These are phyloP conservation scores for Gymnothorax reevesii DNA, from an alignment of 2,797 vertebrate genomes.

Conservation along the genomic window DNA sequence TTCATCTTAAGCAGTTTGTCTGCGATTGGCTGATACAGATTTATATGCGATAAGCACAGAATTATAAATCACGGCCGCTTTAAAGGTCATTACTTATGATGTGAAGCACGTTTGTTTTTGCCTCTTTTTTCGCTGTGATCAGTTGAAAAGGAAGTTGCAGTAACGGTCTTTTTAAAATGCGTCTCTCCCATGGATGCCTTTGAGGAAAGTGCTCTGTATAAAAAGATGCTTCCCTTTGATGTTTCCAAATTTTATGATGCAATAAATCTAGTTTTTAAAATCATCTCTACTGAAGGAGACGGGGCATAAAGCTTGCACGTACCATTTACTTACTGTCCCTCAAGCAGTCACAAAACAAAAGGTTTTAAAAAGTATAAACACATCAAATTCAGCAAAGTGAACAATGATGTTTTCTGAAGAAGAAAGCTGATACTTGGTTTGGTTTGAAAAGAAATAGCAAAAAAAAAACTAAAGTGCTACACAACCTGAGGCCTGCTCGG, in stretches of 20 bases:
- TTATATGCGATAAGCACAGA: background rate
- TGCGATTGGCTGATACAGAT: background rate
- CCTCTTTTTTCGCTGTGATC: background rate
- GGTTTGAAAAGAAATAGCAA: background rate
- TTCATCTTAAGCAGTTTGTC: background rate
- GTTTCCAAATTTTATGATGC: background rate
- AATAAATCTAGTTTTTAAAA: background rate
- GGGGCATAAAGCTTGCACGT: background rate
- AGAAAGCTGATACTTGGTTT: background rate
- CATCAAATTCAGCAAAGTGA: background rate
- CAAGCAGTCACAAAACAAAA: background rate
- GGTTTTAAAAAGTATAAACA: background rate
- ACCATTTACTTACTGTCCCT: constrained; percentile 9
- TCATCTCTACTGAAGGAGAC: background rate
- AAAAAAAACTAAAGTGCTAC: background rate
- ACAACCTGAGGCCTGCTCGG: background rate
- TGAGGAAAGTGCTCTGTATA: background rate
- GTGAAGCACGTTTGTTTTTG: background rate
- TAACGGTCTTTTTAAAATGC: background rate
- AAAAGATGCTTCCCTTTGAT: constrained; percentile 1
- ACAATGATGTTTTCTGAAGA: background rate
- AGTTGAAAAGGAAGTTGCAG: background rate
- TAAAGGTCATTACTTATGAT: background rate
- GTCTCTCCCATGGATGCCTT: constrained; percentile 1
- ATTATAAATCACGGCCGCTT: background rate